phyloP scores from a whole-genome alignment of 2,888 invertebrate species.

The Oscheius onirici region DNA sequence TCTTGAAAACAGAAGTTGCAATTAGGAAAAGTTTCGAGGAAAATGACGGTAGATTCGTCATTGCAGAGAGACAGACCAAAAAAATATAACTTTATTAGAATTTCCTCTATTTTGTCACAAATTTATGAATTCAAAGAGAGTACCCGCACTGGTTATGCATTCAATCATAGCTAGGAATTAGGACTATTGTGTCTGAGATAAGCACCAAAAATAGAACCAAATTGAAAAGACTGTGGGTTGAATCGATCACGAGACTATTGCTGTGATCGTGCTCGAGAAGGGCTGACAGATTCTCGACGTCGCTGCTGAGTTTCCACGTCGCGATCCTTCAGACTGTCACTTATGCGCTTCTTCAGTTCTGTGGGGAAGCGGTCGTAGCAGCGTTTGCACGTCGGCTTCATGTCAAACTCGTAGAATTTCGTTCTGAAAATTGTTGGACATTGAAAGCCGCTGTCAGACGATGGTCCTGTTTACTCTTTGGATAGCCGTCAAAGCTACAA shows the following conservation, averaged over 20 bases:
- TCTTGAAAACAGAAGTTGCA: too few species aligned
- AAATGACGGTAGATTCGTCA: too few species aligned
- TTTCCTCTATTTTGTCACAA: too few species aligned
- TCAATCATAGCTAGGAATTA: neutral
- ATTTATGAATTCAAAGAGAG: neutral
- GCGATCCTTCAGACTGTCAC: slow-evolving; percentile 67
- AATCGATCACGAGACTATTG: neutral
- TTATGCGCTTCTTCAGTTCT: slow-evolving; percentile 88
- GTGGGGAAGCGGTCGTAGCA: slow-evolving; percentile 96
- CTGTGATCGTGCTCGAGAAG: slow-evolving; percentile 1
- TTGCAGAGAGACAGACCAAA: too few species aligned
- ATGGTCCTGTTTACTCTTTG: too few species aligned
- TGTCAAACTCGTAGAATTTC: slow-evolving; percentile 98
- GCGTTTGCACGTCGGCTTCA: slow-evolving; percentile 96
- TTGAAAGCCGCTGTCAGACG: too few species aligned
- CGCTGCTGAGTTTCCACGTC: slow-evolving; percentile 41
- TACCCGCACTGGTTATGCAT: neutral
- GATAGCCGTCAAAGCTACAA: too few species aligned
- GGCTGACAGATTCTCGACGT: slow-evolving; percentile 25
- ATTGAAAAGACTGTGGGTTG: neutral
- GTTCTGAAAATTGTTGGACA: slow-evolving; percentile 72
- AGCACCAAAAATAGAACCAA: neutral
- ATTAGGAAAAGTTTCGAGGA: too few species aligned
- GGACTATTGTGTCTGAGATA: neutral
- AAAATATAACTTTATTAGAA: too few species aligned